A percentile compares a stretch with the other conserved stretches of the same genome.
These are phyloP conservation scores for Junco hyemalis DNA, from an alignment of 2,113 vertebrate genomes.

Conservation along the genomic window DNA sequence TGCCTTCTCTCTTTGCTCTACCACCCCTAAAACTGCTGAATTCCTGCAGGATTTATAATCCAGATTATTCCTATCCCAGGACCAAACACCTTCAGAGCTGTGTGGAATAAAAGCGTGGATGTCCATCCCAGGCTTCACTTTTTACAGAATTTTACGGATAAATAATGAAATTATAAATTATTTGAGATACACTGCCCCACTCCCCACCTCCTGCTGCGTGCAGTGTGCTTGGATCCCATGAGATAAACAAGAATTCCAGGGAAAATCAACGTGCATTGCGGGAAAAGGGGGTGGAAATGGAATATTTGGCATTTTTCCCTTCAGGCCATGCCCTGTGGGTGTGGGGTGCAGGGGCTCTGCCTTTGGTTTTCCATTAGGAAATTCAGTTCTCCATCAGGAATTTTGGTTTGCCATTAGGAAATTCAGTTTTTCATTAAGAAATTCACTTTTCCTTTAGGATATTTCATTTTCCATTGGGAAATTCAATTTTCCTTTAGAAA, in stretches of 20 bases:
- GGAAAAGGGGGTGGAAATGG: no score
- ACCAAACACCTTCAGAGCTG: background rate
- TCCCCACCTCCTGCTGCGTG: accelerated
- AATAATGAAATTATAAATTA: accelerated
- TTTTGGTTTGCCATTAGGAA: no score
- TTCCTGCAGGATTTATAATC: background rate
- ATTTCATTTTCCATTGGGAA: accelerated
- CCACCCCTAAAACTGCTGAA: background rate
- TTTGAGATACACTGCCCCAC: accelerated
- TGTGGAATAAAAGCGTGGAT: background rate
- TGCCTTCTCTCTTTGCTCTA: background rate
- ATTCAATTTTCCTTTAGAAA: accelerated
- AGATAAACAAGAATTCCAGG: background rate
- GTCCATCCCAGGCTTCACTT: background rate
- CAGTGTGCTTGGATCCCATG: accelerated
- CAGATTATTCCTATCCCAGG: background rate
- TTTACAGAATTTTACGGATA: accelerated
- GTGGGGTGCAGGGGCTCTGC: no score
- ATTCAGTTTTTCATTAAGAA: accelerated
- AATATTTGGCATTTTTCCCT: no score
- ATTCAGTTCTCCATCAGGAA: no score
- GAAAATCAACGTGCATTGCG: no score
- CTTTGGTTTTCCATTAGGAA: no score
- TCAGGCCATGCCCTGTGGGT: no score
- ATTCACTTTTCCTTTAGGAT: accelerated